A percentile compares a stretch with the other conserved stretches of the same genome.
phyloP scores from a whole-genome alignment of 2,888 invertebrate species.

The Chesias legatella region DNA sequence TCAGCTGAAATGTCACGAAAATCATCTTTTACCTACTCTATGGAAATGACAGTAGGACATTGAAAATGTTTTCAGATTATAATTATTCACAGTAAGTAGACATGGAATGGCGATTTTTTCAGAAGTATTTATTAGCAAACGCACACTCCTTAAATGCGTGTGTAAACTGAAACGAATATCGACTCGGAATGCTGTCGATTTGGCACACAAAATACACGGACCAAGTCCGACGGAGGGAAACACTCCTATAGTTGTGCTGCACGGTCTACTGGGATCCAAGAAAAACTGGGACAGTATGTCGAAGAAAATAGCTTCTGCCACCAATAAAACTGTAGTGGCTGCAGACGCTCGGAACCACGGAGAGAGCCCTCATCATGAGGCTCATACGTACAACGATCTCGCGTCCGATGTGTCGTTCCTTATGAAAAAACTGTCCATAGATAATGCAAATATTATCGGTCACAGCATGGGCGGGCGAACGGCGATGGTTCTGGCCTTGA shows the following conservation, averaged over 20 bases:
- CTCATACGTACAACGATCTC: conserved; percentile 89
- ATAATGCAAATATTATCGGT: conserved; percentile 76
- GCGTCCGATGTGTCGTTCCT: conserved; percentile 80
- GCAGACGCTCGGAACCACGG: conserved; percentile 98
- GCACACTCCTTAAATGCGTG: conserved; percentile 6
- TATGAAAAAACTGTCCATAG: conserved; percentile 80
- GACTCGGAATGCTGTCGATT: conserved; percentile 69
- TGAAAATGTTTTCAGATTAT: conserved; percentile 1
- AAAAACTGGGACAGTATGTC: conserved; percentile 95
- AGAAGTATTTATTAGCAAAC: conserved; percentile 6
- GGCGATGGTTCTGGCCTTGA: conserved; percentile 83
- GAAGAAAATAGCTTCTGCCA: conserved; percentile 83
- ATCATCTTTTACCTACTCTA: no score
- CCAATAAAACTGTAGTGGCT: conserved; percentile 87
- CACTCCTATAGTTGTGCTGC: conserved; percentile 88
- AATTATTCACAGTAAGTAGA: conserved; percentile 5
- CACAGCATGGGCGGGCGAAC: conserved; percentile 98
- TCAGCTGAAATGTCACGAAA: no score
- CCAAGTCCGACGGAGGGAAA: conserved; percentile 30
- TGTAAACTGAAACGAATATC: conserved; percentile 2
- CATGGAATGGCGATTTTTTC: conserved; percentile 38
- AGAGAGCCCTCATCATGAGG: conserved; percentile 89
- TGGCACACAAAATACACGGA: conserved; percentile 77
- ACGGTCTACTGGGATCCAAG: conserved; percentile 95
- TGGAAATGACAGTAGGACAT: background rate